phyloP scores from a whole-genome alignment of 2,113 vertebrate species.

The Prunella fulvescens region DNA sequence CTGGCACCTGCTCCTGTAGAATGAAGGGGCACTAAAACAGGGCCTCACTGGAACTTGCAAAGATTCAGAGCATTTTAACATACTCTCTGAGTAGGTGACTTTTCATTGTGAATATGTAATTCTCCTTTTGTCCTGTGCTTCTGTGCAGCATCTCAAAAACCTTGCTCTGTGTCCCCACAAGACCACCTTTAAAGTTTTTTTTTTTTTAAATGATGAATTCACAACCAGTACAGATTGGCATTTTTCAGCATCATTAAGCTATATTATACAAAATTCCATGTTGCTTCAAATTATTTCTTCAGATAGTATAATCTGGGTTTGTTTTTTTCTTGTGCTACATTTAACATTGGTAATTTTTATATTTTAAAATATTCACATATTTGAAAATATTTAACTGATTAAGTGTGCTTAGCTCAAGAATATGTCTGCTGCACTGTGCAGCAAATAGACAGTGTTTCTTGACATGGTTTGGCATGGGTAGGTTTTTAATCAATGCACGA shows the following conservation, averaged over 20 bases:
- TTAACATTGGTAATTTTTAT: neutral
- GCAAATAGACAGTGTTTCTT: neutral
- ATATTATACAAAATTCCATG: neutral
- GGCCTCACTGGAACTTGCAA: neutral
- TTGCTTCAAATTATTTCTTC: neutral
- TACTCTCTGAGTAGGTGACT: neutral
- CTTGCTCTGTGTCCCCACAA: neutral
- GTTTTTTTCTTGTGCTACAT: neutral
- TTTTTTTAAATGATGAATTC: neutral
- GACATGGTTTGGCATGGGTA: neutral
- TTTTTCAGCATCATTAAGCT: neutral
- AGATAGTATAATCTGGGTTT: neutral
- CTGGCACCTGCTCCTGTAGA: neutral
- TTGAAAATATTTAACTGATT: neutral
- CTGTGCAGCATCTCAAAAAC: neutral
- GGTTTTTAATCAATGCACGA: neutral
- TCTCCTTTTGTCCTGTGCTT: neutral
- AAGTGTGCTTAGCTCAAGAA: neutral
- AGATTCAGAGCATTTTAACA: neutral
- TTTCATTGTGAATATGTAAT: neutral
- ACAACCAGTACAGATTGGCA: neutral
- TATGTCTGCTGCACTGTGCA: neutral
- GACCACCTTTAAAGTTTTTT: neutral
- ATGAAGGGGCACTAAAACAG: neutral
- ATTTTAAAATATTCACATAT: neutral